Base-by-base conservation (phyloP, 2,888 invertebrate species). In the Lithophane semibrunnea region DNA sequence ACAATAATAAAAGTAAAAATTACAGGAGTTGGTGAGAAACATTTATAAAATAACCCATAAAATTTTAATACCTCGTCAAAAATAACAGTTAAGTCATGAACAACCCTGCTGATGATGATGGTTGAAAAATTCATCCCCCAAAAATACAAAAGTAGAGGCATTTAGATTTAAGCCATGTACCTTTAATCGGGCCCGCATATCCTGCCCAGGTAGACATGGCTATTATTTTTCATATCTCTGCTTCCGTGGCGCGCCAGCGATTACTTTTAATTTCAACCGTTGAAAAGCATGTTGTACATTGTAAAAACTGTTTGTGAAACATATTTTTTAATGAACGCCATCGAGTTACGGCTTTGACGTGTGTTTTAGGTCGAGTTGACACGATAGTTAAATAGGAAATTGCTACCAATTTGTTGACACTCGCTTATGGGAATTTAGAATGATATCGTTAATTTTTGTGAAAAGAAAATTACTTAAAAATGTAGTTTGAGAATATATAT, bases 181-280 rank as follows among this genome's bases (percentile, higher is more conserved):
- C 78, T 84, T 90, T 93, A 92, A 93, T 92, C 92, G 91, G 87
- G 84, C 90, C 91, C 90, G 90, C 91, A 91, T 92, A 91, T 92
- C 92, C 88, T 86, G 80, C 84, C 75, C 88, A 90, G 91, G 90
- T 91, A 91, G 90, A 90, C 89, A 88, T 85, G 85, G 92, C 91
- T 93, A 93, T 94, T 95, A 94, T 94, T 95, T 93, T 93, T 93
- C 94, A 95, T 95, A 94, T 94, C 93, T 93, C 91, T 89, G 92
- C 90, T 93, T 93, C 92, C 94, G 92, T 92, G 90, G 90, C 91
- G 89, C 90, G 88, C 88, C 89, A 88, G 89, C 92, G 92, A 95
- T 96, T 94, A 95, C 91, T 95, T 95, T 95, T 95, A 95, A 95
- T 95, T 93, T 91, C 91, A 90, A 92, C 92, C 92, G 91, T 93